phyloP scores from a whole-genome alignment of 2,888 invertebrate genomes.

The Leucoma salicis region DNA sequence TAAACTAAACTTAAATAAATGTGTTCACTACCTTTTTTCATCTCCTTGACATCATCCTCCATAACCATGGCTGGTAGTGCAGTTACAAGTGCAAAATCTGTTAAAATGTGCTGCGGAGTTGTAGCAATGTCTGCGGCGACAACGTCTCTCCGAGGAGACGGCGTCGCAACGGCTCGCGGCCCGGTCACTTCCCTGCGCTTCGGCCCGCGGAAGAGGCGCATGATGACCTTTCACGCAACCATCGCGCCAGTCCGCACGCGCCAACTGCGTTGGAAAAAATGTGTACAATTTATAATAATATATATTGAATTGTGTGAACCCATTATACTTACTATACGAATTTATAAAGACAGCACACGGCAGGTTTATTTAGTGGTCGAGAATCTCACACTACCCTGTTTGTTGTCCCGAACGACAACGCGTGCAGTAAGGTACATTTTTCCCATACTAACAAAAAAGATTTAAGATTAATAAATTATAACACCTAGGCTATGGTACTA shows the following conservation, averaged over 20 bases:
- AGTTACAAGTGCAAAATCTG: constrained; percentile 88
- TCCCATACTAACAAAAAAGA: no score
- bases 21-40: constrained; percentile 79
- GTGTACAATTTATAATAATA: no score
- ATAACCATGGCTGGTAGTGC: constrained; percentile 90
- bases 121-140: constrained; percentile 65
- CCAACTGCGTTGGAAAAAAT: constrained; percentile 45
- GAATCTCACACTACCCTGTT: no score
- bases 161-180: constrained; percentile 71
- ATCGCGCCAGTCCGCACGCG: constrained; percentile 65
- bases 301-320: no score
- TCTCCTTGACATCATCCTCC: constrained; percentile 85
- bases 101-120: constrained; percentile 79
- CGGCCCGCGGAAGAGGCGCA: constrained; percentile 85
- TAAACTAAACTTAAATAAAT: neutral
- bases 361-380: no score
- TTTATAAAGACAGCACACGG: no score
- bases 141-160: constrained; percentile 71
- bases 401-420: no score
- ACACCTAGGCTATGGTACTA: neutral
- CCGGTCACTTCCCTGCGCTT: constrained; percentile 85
- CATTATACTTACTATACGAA: no score
- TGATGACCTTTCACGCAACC: constrained; percentile 80
- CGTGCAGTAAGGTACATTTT: no score
- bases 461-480: no score